Percentiles rank a stretch among this genome's conserved stretches.
Conservation (phyloP, 2,113 vertebrate species). For the Porphyrio hochstetteri region DNA sequence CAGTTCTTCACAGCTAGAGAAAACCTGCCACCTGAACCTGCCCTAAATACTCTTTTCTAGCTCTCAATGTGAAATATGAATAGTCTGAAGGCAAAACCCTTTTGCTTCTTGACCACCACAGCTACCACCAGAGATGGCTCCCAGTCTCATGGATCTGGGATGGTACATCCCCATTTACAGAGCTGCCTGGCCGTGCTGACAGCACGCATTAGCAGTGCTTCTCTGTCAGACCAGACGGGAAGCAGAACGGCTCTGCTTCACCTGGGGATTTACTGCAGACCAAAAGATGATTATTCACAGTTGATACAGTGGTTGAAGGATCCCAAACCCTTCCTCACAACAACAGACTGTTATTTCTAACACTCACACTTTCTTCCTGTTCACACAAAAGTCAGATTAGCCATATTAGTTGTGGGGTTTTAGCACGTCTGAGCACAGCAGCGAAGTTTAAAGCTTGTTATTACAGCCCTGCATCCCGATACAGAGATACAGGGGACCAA, state of each 20-base stretch:
- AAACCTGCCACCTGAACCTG: neutral
- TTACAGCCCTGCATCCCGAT: neutral
- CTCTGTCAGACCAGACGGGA: neutral
- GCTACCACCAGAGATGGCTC: fast-evolving
- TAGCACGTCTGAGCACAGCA: slow-evolving; percentile 36
- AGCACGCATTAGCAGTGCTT: neutral
- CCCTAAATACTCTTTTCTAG: neutral
- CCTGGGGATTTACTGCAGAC: slow-evolving; percentile 32
- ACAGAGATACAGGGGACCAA: slow-evolving; percentile 36
- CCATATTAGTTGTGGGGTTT: slow-evolving; percentile 39
- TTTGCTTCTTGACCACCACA: neutral
- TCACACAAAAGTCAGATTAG: slow-evolving; percentile 65
- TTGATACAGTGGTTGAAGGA: neutral
- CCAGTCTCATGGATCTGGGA: neutral
- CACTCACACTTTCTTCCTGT: slow-evolving; percentile 53
- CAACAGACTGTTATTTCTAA: slow-evolving; percentile 55
- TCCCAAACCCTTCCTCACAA: neutral
- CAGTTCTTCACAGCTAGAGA: neutral
- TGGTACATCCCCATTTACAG: fast-evolving
- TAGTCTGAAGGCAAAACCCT: neutral
- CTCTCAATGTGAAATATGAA: neutral
- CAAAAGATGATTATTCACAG: neutral
- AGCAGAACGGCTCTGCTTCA: neutral
- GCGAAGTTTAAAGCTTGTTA: slow-evolving; percentile 47
- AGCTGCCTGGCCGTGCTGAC: neutral